phyloP scores from a whole-genome alignment of 2,888 invertebrate genomes.

The Halocaridina rubra region DNA sequence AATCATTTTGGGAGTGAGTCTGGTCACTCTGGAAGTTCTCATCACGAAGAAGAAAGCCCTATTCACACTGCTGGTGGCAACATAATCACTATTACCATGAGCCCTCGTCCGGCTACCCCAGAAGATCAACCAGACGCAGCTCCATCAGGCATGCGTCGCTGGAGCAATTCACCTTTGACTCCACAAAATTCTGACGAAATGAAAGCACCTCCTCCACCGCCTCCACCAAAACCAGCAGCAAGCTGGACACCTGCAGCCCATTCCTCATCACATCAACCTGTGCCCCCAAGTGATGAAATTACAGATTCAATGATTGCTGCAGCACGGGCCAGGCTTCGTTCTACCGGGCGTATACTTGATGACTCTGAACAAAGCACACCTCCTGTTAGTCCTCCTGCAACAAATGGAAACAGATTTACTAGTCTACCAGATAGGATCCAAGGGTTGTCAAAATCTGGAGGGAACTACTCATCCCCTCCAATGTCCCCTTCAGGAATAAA shows the following conservation, averaged over 20 bases:
- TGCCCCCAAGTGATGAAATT: conserved; percentile 42
- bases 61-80: conserved; percentile 54
- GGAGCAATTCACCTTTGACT: conserved; percentile 17
- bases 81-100: conserved; percentile 61
- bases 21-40: conserved; percentile 93
- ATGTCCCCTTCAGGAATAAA: conserved; percentile 20
- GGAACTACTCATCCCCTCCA: conserved; percentile 27
- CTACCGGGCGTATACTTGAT: conserved; percentile 56
- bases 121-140: conserved; percentile 46
- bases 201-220: conserved; percentile 50
- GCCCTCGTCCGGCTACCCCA: conserved; percentile 53
- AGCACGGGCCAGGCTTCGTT: conserved; percentile 54
- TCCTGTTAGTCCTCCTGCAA: conserved; percentile 32
- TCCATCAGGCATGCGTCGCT: conserved; percentile 22
- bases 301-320: conserved; percentile 49
- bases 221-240: conserved; percentile 52
- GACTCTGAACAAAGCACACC: conserved; percentile 48
- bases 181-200: conserved; percentile 8
- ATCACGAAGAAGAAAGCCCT: conserved; percentile 46
- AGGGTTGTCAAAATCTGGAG: neutral
- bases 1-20: conserved; percentile 82
- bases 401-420: neutral
- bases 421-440: conserved; percentile 20
- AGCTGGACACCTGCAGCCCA: conserved; percentile 36
- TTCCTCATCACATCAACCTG: conserved; percentile 1